Conservation (phyloP, 2,113 vertebrate genomes). For the Paratilapia polleni region DNA sequence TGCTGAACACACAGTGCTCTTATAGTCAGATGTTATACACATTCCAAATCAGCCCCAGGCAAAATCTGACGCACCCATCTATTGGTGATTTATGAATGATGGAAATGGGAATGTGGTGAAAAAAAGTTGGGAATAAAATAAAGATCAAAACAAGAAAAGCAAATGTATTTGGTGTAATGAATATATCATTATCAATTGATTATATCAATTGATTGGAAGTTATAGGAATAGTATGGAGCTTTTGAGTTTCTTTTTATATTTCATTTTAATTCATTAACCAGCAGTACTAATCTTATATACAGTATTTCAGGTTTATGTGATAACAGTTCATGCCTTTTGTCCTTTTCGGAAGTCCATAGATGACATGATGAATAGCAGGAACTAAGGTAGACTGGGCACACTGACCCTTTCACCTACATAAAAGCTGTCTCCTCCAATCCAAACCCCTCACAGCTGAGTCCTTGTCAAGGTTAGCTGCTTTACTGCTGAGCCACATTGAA, state of each 20-base stretch:
- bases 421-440: not conserved
- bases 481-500: slow-evolving; percentile 1
- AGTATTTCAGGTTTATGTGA: not conserved
- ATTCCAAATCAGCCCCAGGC: no score
- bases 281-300: not conserved
- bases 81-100: no score
- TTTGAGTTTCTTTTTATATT: not conserved
- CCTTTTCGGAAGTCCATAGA: not conserved
- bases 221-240: not conserved
- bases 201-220: not conserved
- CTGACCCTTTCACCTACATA: slow-evolving; percentile 21
- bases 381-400: not conserved
- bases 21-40: no score
- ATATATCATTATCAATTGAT: no score
- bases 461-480: slow-evolving; percentile 37
- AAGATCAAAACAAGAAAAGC: no score
- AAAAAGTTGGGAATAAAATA: no score
- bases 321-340: not conserved
- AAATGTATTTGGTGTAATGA: not conserved
- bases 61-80: no score
- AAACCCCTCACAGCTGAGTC: slow-evolving; percentile 9
- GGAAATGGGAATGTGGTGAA: no score
- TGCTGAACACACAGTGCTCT: no score
- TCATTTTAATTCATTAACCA: not conserved
- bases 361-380: not conserved